Evolutionary conservation across 2,113 vertebrate genomes (phyloP), one percentile per base, ranked within the genome.

Genomic region (Ammodramus savannarum): DNA sequence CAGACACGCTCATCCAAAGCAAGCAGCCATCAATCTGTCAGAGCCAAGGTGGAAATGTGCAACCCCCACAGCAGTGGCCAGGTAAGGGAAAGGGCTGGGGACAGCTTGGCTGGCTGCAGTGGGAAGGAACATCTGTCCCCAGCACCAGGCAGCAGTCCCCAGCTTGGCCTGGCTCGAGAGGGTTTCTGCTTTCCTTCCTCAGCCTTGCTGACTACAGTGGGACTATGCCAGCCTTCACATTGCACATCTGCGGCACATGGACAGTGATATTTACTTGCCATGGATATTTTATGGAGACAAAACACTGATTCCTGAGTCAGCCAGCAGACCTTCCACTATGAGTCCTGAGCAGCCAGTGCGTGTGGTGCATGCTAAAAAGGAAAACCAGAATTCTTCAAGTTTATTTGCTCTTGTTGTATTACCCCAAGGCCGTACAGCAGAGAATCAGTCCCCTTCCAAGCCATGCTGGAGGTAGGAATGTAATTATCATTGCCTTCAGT

Each of bases 71-170:
- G 81, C 58, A 80, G 63, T 10, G n/a, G 22, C n/a, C 76, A 89
- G 83, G 43, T 49, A 89, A 86, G 72, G 62, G 32, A 71, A 90
- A 71, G 52, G 69, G 16, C 25, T 76, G 39, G 65, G 25, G 25
- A n/a, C 11, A 52, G n/a, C 13, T n/a, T 0, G 4, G 13, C 36
- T 0, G 4, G 13, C 12, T 25, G 6, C 3, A 9, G 17, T 8
- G 39, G 57, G 41, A 81, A 20, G 21, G 7, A 63, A 6, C 5
- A 2, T 3, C 2, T 1, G 31, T 36, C 31, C n/a, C 31, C 57
- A 51, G 52, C 52, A 43, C 4, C 0, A 5, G 29, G 12, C 36
- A 59, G 12, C 1, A 1, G 23, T 61, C 5, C 20, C 43, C 27
- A 27, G 31, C 39, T 26, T 55, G 68, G 34, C 43, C 38, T 75